These are phyloP conservation scores for Diachasmimorpha longicaudata DNA, from an alignment of 1,140 invertebrate genomes.

Conservation along the genomic window DNA sequence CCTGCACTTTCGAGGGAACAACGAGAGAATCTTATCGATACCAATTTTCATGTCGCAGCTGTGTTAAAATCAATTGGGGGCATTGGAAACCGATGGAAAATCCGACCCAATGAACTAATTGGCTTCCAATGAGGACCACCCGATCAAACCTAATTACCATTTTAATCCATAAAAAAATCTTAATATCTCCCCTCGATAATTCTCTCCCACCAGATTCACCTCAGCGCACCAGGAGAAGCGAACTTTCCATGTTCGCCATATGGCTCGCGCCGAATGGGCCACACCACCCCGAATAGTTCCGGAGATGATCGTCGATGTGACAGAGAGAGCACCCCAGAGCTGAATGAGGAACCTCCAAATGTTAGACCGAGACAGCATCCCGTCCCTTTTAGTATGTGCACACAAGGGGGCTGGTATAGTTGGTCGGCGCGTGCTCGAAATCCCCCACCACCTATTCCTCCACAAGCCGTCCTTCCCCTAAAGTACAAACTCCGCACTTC, in stretches of 20 bases:
- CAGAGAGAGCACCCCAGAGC: constrained; percentile 10
- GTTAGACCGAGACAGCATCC: background rate
- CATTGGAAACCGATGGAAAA: no score
- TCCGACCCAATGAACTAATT: no score
- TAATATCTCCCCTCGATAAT: background rate
- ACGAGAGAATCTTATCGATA: background rate
- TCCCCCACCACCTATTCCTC: constrained; percentile 44
- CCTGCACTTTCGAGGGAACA: background rate
- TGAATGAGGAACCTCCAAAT: background rate
- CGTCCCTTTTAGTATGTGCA: background rate
- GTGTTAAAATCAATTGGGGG: no score
- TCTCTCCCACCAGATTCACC: constrained; percentile 8
- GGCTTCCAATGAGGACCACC: no score
- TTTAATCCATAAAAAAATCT: background rate
- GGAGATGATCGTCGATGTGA: background rate
- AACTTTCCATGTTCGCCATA: constrained; percentile 29
- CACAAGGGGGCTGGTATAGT: constrained; percentile 46
- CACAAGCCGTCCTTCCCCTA: constrained; percentile 27
- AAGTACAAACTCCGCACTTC: constrained; percentile 23
- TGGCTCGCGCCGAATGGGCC: constrained; percentile 36
- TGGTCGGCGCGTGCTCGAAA: constrained; percentile 59
- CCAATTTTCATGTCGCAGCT: background rate
- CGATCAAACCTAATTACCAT: no score
- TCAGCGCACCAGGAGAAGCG: constrained; percentile 15
- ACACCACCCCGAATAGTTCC: constrained; percentile 10